A percentile compares a stretch with the other conserved stretches of the same genome.
These are phyloP conservation scores for Dicaeum eximium DNA, from an alignment of 2,113 vertebrate species.

Conservation along the genomic window DNA sequence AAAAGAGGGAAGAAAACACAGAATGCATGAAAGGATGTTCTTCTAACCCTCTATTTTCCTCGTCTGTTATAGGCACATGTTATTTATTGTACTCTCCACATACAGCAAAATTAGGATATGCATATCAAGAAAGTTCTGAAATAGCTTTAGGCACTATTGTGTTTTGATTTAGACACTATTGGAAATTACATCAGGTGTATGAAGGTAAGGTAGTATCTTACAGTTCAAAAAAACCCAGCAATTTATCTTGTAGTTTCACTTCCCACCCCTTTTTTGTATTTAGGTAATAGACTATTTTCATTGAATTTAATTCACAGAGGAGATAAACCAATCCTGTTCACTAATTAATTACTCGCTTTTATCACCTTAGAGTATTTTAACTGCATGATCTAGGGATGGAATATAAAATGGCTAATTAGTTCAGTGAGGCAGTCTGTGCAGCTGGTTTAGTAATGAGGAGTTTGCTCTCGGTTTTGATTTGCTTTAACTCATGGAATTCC, in stretches of 20 bases:
- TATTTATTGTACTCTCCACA: background rate
- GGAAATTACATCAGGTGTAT: background rate
- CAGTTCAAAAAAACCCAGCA: rapidly evolving
- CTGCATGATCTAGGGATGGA: background rate
- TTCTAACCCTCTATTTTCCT: background rate
- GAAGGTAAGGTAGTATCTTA: background rate
- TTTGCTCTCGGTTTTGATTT: background rate
- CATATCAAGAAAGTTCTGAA: background rate
- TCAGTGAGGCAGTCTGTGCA: background rate
- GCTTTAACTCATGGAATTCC: background rate
- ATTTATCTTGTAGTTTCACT: background rate
- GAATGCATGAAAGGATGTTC: background rate
- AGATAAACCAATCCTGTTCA: background rate
- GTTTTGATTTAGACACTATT: background rate
- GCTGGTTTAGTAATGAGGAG: background rate
- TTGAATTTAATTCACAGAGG: background rate
- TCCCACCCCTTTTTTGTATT: background rate
- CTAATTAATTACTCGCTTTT: background rate
- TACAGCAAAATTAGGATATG: background rate
- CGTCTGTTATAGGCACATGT: background rate
- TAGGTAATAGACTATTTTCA: background rate
- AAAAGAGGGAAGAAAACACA: background rate
- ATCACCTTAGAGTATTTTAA: background rate
- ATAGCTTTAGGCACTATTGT: background rate
- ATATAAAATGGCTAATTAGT: background rate